Evolutionary conservation across 2,113 vertebrate species (phyloP).

Genomic region (Polyodon spathula): DNA sequence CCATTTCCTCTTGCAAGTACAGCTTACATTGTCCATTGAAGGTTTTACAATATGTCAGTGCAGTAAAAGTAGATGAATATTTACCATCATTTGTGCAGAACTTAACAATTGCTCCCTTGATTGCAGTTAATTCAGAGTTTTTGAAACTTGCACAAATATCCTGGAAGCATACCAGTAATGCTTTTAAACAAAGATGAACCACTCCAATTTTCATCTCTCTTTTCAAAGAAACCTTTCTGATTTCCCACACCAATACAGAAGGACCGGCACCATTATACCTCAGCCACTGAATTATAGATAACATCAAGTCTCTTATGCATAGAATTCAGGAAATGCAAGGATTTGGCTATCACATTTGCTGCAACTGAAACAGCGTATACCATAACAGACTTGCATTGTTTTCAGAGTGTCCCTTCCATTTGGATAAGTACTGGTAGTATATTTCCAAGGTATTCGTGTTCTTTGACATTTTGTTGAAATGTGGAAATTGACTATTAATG

Average conservation of each 20-base stretch:
- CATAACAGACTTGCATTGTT: background rate
- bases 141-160: background rate
- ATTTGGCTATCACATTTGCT: background rate
- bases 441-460: too few species aligned
- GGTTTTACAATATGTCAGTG: background rate
- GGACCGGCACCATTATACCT: background rate
- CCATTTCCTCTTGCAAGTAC: conserved; percentile 6
- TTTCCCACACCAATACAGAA: conserved; percentile 7
- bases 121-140: background rate
- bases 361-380: background rate
- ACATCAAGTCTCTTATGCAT: conserved; percentile 1
- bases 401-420: background rate
- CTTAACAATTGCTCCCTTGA: conserved; percentile 1
- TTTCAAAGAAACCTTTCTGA: conserved; percentile 3
- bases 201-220: conserved; percentile 6
- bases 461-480: too few species aligned
- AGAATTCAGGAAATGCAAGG: conserved; percentile 1
- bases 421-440: background rate
- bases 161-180: conserved; percentile 4
- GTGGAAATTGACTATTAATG: too few species aligned
- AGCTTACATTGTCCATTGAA: conserved; percentile 1
- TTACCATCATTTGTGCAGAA: conserved; percentile 4
- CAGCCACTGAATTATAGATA: conserved; percentile 6
- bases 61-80: background rate
- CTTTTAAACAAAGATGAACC: conserved; percentile 5